A percentile compares a stretch with the other conserved stretches of the same genome.
Conservation (phyloP, 2,113 vertebrate species). For the Cheirogaleus medius region DNA sequence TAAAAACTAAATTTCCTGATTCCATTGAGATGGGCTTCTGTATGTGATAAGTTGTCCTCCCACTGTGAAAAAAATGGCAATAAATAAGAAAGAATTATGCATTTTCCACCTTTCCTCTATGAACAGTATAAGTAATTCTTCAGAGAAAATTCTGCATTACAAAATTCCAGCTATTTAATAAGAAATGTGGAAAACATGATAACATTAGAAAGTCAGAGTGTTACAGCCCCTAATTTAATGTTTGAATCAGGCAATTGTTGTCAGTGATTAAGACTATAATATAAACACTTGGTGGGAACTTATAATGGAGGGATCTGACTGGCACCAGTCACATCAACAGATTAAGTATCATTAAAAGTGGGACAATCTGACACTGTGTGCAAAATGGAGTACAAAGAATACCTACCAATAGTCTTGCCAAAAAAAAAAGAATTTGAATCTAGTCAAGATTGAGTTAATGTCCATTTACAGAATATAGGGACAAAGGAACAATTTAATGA, state of each 20-base stretch:
- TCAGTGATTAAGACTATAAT: background rate
- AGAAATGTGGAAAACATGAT: background rate
- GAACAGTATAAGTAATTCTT: background rate
- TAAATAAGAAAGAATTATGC: background rate
- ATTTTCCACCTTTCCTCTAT: background rate
- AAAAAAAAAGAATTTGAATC: background rate
- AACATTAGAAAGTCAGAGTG: background rate
- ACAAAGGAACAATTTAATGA: background rate
- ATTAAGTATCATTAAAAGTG: background rate
- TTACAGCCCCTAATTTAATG: background rate
- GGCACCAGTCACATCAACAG: background rate
- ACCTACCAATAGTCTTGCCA: background rate
- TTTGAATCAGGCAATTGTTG: background rate
- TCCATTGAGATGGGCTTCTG: background rate
- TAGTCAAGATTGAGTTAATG: background rate
- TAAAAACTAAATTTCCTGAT: background rate
- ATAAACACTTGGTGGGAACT: background rate
- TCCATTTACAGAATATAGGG: background rate
- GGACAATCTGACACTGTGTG: background rate
- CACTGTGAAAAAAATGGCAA: background rate
- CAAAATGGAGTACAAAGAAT: background rate
- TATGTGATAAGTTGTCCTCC: background rate
- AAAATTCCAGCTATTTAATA: background rate
- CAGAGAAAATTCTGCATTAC: background rate
- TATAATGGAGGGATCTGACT: background rate